phyloP scores from a whole-genome alignment of 2,888 invertebrate species.

The Ecdyonurus torrentis region DNA sequence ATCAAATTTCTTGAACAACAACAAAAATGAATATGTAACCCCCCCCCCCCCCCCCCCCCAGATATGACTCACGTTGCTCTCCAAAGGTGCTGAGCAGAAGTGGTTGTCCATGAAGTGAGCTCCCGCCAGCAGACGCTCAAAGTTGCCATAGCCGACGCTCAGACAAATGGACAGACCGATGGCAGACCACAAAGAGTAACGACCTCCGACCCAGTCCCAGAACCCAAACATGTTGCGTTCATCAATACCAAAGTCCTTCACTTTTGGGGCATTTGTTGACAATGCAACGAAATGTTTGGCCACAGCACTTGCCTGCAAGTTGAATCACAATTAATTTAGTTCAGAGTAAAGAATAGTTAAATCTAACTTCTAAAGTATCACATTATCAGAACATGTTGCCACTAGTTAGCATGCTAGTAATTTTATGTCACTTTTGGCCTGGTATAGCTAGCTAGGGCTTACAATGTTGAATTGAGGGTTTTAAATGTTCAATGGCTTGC shows the following conservation, averaged over 20 bases:
- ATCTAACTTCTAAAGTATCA: too few relatives aligned
- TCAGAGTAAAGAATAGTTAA: too few relatives aligned
- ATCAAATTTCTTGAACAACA: not conserved
- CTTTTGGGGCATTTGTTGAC: constrained; percentile 87
- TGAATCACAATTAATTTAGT: too few relatives aligned
- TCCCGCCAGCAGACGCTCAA: constrained; percentile 77
- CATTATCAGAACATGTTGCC: too few relatives aligned
- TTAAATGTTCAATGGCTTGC: too few relatives aligned
- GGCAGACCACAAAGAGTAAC: constrained; percentile 96
- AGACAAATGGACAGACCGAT: constrained; percentile 94
- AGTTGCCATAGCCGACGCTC: constrained; percentile 88
- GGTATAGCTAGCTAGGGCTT: too few relatives aligned
- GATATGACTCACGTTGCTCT: constrained; percentile 60
- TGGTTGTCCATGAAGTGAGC: constrained; percentile 91
- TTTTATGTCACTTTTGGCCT: too few relatives aligned
- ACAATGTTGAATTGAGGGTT: too few relatives aligned
- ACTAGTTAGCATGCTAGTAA: too few relatives aligned
- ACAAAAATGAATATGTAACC: not conserved
- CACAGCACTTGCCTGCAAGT: constrained; percentile 56
- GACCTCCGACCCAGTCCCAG: constrained; percentile 99
- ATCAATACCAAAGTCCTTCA: constrained; percentile 95
- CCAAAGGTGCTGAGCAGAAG: constrained; percentile 68
- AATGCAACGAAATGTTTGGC: constrained; percentile 97
- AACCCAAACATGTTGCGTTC: constrained; percentile 98
- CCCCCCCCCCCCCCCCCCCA: not conserved